Evolutionary conservation across 37 sponge, comb jelly and placozoan species (phyloP), one percentile per base, ranked within the genome.

Genomic region (Hormiphora californensis): DNA sequence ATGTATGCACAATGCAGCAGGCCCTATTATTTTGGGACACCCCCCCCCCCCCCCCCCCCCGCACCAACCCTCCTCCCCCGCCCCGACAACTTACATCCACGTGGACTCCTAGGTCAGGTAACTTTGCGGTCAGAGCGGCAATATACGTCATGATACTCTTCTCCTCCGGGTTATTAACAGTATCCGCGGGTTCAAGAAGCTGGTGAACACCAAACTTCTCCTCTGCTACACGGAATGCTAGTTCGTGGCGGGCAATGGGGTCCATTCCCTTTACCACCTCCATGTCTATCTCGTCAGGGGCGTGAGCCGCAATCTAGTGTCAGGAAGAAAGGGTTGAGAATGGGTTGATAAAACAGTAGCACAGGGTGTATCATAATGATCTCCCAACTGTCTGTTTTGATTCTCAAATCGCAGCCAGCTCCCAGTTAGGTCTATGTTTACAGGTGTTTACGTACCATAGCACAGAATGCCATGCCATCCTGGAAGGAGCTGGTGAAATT

Each of bases 61-160:
- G n/a, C n/a, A n/a, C n/a, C n/a, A n/a, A n/a, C n/a, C n/a, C n/a
- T n/a, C n/a, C n/a, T n/a, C n/a, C n/a, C n/a, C n/a, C n/a, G n/a
- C n/a, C n/a, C n/a, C n/a, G n/a, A 34, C 34, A 65, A 65, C 81
- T 73, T 30, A 73, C 81, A 40, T 73, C 81, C 3, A 73, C 81
- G 25, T 73, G 81, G 9, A 33, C 35, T n/a, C 81, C 81, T 28
- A 73, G 23, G 38, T 73, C 81, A 41, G 81, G 81, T 41, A 73
- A 46, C 43, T 73, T 73, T n/a, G 81, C 81, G 25, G 81, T 73
- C 28, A 73, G 81, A 41, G 81, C 81, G 43, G 81, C 81, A 41
- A 73, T 73, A 36, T 73, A 73, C 46, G 81, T 73, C 81, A 73
- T 73, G 81, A 73, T 73, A 73, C 81, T 73, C 81, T 73, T 73